A percentile compares a stretch with the other conserved stretches of the same genome.
These are phyloP conservation scores for Propithecus deckenii DNA, from an alignment of 2,797 vertebrate species.

Conservation along the genomic window DNA sequence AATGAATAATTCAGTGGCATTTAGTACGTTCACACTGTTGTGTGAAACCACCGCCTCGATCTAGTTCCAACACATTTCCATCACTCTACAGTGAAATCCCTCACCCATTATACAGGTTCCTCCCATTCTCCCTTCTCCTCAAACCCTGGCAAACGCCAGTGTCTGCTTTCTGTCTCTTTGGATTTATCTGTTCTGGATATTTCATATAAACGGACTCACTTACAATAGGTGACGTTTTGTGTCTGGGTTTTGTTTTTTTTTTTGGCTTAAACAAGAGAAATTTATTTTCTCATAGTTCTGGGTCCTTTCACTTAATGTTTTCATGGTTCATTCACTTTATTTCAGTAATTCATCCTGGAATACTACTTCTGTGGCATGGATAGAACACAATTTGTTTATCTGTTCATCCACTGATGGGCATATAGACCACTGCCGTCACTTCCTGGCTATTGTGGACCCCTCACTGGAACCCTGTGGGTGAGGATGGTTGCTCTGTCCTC, in stretches of 20 bases:
- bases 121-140: too few relatives aligned
- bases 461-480: neutral
- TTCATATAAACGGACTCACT: neutral
- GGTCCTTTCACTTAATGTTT: neutral
- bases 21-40: neutral
- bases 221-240: neutral
- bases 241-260: neutral
- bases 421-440: neutral
- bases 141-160: neutral
- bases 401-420: neutral
- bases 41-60: neutral
- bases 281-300: too few relatives aligned
- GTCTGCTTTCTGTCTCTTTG: neutral
- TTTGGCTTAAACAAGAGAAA: too few relatives aligned
- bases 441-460: neutral
- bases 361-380: neutral
- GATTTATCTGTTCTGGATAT: neutral
- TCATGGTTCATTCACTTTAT: neutral
- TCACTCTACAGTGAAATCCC: neutral
- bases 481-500: neutral
- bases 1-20: neutral
- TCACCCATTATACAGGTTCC: neutral
- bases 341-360: neutral
- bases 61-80: neutral
- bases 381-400: neutral